phyloP scores from a whole-genome alignment of 2,113 vertebrate genomes.

The Uropsilus gracilis region DNA sequence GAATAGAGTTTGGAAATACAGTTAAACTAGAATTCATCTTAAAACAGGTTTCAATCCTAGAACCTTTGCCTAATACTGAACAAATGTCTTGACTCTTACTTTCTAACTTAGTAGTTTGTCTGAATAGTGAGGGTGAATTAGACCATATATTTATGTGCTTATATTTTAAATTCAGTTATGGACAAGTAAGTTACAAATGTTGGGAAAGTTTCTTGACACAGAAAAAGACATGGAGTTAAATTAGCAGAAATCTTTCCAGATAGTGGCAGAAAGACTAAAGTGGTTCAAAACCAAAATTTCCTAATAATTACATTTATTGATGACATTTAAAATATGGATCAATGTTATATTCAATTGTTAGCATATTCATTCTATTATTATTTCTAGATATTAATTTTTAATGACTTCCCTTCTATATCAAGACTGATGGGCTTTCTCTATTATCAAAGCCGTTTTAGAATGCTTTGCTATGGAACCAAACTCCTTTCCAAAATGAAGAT shows the following conservation, averaged over 20 bases:
- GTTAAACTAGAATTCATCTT: slow-evolving; percentile 17
- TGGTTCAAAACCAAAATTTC: not conserved
- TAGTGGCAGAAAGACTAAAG: not conserved
- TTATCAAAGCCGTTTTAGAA: not conserved
- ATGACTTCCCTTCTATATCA: not conserved
- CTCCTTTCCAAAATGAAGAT: not conserved
- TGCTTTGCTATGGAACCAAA: not conserved
- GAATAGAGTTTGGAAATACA: not conserved
- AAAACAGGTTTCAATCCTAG: not conserved
- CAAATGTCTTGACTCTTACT: not conserved
- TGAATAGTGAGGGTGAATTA: not conserved
- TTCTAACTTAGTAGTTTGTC: not conserved
- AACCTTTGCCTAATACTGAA: slow-evolving; percentile 8
- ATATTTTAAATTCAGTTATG: not conserved
- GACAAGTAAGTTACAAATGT: not conserved
- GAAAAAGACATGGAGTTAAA: not conserved
- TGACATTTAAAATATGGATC: slow-evolving; percentile 23
- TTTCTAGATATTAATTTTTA: slow-evolving; percentile 10
- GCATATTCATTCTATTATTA: not conserved
- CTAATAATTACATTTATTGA: not conserved
- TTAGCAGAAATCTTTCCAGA: not conserved
- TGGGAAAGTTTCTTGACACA: not conserved
- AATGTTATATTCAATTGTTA: not conserved
- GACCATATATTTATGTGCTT: not conserved
- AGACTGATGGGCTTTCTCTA: not conserved